Percentiles rank a stretch among this genome's conserved stretches.
These are phyloP conservation scores for Cephalotes varians DNA, from an alignment of 2,888 invertebrate species.

Conservation along the genomic window DNA sequence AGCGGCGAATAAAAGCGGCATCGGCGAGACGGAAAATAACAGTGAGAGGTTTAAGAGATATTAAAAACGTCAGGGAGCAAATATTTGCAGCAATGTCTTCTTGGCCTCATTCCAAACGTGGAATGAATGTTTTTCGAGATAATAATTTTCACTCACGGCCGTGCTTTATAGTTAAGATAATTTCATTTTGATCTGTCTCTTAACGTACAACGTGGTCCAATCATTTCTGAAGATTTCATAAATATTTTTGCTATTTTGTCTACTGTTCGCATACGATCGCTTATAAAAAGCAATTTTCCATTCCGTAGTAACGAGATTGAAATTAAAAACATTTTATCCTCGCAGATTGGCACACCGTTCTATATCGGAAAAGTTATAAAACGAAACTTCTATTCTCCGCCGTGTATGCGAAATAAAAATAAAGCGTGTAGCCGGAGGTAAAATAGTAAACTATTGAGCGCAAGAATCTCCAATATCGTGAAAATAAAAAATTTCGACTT, in stretches of 20 bases:
- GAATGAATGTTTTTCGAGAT: conserved; percentile 8
- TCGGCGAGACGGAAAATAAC: neutral
- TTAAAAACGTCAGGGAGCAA: conserved; percentile 21
- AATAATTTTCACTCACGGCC: neutral
- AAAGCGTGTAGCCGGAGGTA: conserved; percentile 32
- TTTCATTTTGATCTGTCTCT: neutral
- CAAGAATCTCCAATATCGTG: conserved; percentile 40
- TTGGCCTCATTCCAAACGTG: conserved; percentile 20
- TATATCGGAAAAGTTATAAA: conserved; percentile 54
- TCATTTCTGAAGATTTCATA: neutral
- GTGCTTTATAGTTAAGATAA: neutral
- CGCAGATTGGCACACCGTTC: conserved; percentile 34
- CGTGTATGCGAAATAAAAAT: conserved; percentile 46
- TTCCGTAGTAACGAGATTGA: conserved; percentile 43
- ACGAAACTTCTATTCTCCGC: conserved; percentile 47
- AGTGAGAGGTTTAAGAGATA: conserved; percentile 9
- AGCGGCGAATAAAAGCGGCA: neutral
- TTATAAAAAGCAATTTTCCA: conserved; percentile 47
- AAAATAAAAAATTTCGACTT: conserved; percentile 37
- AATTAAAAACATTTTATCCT: conserved; percentile 52
- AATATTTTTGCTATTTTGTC: neutral
- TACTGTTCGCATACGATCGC: neutral
- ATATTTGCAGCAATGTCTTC: conserved; percentile 3
- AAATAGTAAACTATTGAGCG: conserved; percentile 43
- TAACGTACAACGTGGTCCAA: neutral